Evolutionary conservation across 2,888 invertebrate species (phyloP).

Genomic region (Onchidella celtica): DNA sequence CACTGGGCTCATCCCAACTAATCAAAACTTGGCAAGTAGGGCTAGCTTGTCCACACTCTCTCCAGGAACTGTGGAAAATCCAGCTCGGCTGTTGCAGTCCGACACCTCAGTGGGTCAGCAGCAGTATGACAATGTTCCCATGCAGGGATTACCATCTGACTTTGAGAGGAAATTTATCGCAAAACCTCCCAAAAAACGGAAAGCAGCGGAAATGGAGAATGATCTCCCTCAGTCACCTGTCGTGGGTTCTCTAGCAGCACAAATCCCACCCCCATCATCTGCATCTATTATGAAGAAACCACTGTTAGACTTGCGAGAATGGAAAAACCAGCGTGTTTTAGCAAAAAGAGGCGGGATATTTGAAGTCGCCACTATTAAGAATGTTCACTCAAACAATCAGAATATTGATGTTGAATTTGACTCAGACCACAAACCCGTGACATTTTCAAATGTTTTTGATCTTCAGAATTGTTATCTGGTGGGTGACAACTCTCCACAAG

Average conservation of each 20-base stretch:
- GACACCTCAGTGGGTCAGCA: neutral
- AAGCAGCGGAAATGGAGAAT: conserved; percentile 79
- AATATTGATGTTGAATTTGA: conserved; percentile 92
- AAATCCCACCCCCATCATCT: conserved; percentile 19
- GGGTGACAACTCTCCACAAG: conserved; percentile 93
- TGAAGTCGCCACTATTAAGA: conserved; percentile 90
- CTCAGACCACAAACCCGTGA: conserved; percentile 86
- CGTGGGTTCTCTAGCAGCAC: neutral
- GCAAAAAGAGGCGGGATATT: conserved; percentile 92
- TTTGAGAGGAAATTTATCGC: conserved; percentile 74
- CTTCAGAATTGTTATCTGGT: conserved; percentile 92
- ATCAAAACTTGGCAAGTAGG: neutral
- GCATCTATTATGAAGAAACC: conserved; percentile 56
- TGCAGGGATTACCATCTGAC: neutral
- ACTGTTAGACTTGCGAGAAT: conserved; percentile 91
- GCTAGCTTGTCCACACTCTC: conserved; percentile 1
- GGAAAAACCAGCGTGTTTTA: conserved; percentile 94
- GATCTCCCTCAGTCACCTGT: conserved; percentile 26
- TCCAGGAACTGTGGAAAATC: conserved; percentile 3
- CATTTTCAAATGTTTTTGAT: conserved; percentile 87
- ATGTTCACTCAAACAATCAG: conserved; percentile 78
- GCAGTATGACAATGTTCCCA: neutral
- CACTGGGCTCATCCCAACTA: neutral
- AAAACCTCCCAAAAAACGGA: conserved; percentile 96
- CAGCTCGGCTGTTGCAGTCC: neutral